Evolutionary conservation across 1,140 invertebrate species (phyloP).

Genomic region (Batillaria attramentaria): DNA sequence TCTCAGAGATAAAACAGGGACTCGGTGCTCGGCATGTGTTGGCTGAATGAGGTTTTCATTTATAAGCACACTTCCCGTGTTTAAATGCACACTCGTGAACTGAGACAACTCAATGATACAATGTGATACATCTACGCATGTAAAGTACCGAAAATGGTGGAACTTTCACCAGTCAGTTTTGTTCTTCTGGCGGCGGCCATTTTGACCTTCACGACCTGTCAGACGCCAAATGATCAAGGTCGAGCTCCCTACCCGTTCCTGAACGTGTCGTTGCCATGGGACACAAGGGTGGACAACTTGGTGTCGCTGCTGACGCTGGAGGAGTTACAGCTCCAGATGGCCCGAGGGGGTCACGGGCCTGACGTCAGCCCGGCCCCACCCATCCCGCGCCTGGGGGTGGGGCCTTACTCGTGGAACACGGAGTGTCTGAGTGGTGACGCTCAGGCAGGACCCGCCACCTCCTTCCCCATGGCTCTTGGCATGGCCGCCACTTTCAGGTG

Average conservation of each 20-base stretch:
- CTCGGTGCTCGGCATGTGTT: too few species aligned
- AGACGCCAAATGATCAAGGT: too few species aligned
- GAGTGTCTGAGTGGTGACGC: slow-evolving; percentile 67
- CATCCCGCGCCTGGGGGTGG: slow-evolving; percentile 63
- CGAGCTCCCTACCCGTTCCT: slow-evolving; percentile 60
- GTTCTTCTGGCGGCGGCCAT: too few species aligned
- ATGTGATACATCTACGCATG: too few species aligned
- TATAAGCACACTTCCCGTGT: too few species aligned
- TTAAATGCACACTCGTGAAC: too few species aligned
- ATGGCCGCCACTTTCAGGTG: slow-evolving; percentile 68
- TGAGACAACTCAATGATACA: too few species aligned
- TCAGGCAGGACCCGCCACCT: slow-evolving; percentile 60
- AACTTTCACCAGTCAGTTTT: too few species aligned
- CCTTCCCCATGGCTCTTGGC: slow-evolving; percentile 68
- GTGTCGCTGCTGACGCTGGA: slow-evolving; percentile 59
- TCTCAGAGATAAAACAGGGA: too few species aligned
- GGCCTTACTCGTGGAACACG: slow-evolving; percentile 67
- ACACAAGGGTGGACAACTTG: slow-evolving; percentile 64
- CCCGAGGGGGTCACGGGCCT: slow-evolving; percentile 60
- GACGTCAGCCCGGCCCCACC: slow-evolving; percentile 64
- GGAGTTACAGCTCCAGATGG: slow-evolving; percentile 65
- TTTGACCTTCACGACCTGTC: too few species aligned
- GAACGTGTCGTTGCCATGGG: slow-evolving; percentile 63
- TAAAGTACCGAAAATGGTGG: too few species aligned
- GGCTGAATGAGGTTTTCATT: too few species aligned